Conservation (phyloP, 2,797 vertebrate genomes). For the Brachyrhaphis roseni region DNA sequence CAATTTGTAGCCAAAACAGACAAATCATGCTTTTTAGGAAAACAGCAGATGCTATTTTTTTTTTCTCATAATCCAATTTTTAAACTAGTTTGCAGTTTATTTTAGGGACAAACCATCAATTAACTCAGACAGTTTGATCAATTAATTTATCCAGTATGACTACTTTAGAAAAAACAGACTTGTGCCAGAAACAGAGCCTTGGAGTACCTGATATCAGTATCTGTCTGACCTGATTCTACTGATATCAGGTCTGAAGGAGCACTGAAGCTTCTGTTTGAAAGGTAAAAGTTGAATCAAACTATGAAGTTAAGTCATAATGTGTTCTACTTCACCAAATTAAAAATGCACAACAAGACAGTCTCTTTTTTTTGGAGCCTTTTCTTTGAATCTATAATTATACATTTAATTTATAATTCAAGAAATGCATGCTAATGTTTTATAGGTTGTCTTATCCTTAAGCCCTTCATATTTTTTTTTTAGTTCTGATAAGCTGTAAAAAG, state of each 20-base stretch:
- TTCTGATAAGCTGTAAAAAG: conserved; percentile 46
- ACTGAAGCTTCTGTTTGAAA: not conserved
- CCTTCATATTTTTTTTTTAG: conserved; percentile 32
- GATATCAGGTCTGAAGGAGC: not conserved
- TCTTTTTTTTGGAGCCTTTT: conserved; percentile 18
- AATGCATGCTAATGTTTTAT: conserved; percentile 39
- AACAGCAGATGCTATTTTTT: not conserved
- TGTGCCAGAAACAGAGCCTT: not conserved
- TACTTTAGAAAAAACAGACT: not conserved
- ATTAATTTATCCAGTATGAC: not conserved
- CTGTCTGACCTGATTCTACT: not conserved
- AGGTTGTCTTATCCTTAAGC: conserved; percentile 36
- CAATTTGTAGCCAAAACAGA: not conserved
- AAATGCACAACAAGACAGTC: not conserved
- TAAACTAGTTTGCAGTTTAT: not conserved
- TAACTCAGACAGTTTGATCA: not conserved
- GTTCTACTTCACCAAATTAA: not conserved
- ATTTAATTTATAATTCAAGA: conserved; percentile 65
- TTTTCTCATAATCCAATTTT: not conserved
- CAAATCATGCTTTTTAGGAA: not conserved
- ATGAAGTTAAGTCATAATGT: not conserved
- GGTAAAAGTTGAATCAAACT: not conserved
- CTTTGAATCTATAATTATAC: conserved; percentile 54
- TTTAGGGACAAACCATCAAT: not conserved
- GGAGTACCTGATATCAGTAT: not conserved